These are phyloP conservation scores for Piscicola geometra DNA, from an alignment of 2,888 invertebrate genomes.

Conservation along the genomic window DNA sequence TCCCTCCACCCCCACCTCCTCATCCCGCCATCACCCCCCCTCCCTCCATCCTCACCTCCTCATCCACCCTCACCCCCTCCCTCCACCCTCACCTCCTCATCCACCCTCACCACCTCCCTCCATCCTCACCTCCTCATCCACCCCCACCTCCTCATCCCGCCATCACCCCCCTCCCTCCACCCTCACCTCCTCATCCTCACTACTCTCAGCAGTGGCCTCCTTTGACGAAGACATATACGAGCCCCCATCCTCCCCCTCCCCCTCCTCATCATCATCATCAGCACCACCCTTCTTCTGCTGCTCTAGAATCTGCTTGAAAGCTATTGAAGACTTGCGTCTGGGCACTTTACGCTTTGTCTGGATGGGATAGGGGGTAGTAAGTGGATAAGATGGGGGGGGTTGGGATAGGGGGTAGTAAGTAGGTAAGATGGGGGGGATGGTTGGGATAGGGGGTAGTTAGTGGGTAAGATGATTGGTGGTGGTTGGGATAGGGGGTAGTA, in stretches of 20 bases:
- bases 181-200: not conserved
- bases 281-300: slow-evolving; percentile 3
- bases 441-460: no score
- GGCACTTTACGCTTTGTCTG: slow-evolving; percentile 13
- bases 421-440: no score
- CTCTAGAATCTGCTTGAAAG: slow-evolving; percentile 10
- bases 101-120: no score
- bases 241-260: not conserved
- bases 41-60: no score
- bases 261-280: not conserved
- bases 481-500: no score
- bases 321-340: slow-evolving; percentile 25
- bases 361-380: not conserved
- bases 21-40: no score
- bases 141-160: not conserved
- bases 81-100: not conserved
- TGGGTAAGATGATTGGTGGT: no score
- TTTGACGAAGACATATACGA: slow-evolving; percentile 7
- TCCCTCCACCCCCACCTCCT: no score
- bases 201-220: slow-evolving; percentile 3
- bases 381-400: no score
- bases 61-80: not conserved
- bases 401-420: no score
- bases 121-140: not conserved
- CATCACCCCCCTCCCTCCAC: not conserved